These are phyloP conservation scores for Gorsachius goisagi DNA, from an alignment of 2,113 vertebrate species.

Conservation along the genomic window DNA sequence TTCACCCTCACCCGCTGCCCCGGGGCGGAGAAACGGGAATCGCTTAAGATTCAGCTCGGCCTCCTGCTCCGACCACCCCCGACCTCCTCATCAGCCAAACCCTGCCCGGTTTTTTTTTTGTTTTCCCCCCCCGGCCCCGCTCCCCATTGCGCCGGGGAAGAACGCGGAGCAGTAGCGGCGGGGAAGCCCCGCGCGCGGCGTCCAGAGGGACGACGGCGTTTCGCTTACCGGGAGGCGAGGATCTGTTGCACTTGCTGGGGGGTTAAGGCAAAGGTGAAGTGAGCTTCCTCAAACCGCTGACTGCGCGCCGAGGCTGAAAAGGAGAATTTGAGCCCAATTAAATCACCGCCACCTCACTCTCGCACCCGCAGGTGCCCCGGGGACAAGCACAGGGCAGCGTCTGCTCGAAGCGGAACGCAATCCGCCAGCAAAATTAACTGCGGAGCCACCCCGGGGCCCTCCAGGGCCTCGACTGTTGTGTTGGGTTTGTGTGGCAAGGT, in stretches of 20 bases:
- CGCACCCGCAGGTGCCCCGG: fast-evolving
- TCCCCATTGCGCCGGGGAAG: not conserved
- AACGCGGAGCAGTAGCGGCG: not conserved
- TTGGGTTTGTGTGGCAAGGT: too few species aligned
- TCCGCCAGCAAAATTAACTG: not conserved
- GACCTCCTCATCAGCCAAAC: not conserved
- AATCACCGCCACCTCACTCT: too few species aligned
- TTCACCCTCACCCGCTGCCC: not conserved
- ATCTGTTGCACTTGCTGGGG: slow-evolving; percentile 80
- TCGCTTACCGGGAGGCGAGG: slow-evolving; percentile 71
- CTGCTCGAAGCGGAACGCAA: not conserved
- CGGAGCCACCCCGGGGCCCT: too few species aligned
- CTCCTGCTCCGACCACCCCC: not conserved
- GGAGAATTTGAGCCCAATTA: not conserved
- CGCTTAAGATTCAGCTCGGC: not conserved
- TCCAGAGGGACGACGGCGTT: fast-evolving
- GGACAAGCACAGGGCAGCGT: not conserved
- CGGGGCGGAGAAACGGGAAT: fast-evolving
- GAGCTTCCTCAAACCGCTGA: slow-evolving; percentile 76
- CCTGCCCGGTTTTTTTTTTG: not conserved
- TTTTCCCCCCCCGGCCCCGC: not conserved
- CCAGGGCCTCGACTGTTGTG: not conserved
- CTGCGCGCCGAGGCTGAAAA: slow-evolving; percentile 66
- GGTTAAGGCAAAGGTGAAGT: slow-evolving; percentile 75
- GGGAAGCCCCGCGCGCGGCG: too few species aligned